These are phyloP conservation scores for Lipophrys pholis DNA, from an alignment of 2,113 vertebrate species.

Conservation along the genomic window DNA sequence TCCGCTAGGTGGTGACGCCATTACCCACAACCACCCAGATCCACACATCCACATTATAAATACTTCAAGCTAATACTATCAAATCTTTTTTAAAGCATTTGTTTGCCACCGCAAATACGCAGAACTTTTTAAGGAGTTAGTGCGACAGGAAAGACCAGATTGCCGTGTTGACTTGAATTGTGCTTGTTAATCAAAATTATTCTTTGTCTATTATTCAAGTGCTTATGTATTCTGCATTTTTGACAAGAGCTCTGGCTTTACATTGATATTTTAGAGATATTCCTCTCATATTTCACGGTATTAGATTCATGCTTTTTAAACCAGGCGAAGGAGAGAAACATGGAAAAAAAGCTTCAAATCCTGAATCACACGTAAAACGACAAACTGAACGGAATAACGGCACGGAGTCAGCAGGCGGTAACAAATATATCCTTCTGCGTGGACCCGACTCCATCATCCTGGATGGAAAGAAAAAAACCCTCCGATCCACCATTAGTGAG, in stretches of 20 bases:
- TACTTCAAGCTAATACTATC: slow-evolving; percentile 57
- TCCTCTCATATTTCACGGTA: slow-evolving; percentile 26
- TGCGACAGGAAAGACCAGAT: slow-evolving; percentile 63
- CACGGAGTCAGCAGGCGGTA: not conserved
- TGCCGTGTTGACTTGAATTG: slow-evolving; percentile 63
- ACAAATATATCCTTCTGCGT: not conserved
- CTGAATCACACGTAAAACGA: slow-evolving; percentile 24
- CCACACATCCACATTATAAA: slow-evolving; percentile 49
- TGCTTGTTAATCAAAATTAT: slow-evolving; percentile 64
- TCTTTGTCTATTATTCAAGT: slow-evolving; percentile 63
- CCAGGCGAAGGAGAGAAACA: slow-evolving; percentile 29
- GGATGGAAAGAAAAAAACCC: not conserved
- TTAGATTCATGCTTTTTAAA: slow-evolving; percentile 39
- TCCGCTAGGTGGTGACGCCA: slow-evolving; percentile 68
- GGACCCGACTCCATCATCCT: not conserved
- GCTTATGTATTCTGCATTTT: slow-evolving; percentile 55
- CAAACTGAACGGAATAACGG: not conserved
- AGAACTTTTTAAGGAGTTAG: slow-evolving; percentile 61
- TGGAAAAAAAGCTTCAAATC: slow-evolving; percentile 39
- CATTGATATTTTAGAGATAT: slow-evolving; percentile 47
- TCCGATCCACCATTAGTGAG: slow-evolving; percentile 9
- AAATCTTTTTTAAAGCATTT: slow-evolving; percentile 67
- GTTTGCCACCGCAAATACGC: slow-evolving; percentile 59
- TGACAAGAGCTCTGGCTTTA: slow-evolving; percentile 65
- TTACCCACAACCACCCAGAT: slow-evolving; percentile 45